Evolutionary conservation across 2,888 invertebrate species (phyloP).

Genomic region (Punctoribates punctum): DNA sequence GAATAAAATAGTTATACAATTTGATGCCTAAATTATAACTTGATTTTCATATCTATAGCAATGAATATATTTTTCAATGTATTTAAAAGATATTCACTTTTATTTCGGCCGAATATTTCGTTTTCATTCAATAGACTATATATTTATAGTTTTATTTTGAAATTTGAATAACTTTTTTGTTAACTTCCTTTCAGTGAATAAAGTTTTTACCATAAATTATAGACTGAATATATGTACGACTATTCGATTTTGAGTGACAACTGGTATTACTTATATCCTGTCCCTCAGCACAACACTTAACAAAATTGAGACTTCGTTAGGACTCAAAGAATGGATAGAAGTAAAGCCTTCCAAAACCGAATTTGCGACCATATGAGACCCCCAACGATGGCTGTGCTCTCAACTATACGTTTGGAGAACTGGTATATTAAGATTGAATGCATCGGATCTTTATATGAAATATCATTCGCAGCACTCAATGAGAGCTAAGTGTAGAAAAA

Average conservation of each 20-base stretch:
- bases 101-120: neutral
- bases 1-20: neutral
- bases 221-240: conserved; percentile 28
- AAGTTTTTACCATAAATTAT: conserved; percentile 36
- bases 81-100: conserved; percentile 1
- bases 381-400: conserved; percentile 20
- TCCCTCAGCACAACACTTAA: conserved; percentile 17
- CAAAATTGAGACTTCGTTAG: conserved; percentile 3
- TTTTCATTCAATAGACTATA: neutral
- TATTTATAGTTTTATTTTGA: conserved; percentile 3
- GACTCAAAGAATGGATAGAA: neutral
- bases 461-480: neutral
- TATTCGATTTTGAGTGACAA: conserved; percentile 31
- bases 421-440: conserved; percentile 24
- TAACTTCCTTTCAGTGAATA: conserved; percentile 30
- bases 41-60: neutral
- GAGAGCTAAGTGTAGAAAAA: neutral
- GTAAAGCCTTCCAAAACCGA: conserved; percentile 9
- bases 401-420: neutral
- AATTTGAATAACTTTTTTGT: conserved; percentile 7
- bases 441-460: neutral
- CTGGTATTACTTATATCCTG: conserved; percentile 33
- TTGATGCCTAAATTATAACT: conserved; percentile 13
- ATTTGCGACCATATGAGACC: conserved; percentile 11
- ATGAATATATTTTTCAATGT: neutral